Evolutionary conservation across 1,140 invertebrate species (phyloP), one percentile per base, ranked within the genome.

Genomic region (Caenorhabditis tropicalis): DNA sequence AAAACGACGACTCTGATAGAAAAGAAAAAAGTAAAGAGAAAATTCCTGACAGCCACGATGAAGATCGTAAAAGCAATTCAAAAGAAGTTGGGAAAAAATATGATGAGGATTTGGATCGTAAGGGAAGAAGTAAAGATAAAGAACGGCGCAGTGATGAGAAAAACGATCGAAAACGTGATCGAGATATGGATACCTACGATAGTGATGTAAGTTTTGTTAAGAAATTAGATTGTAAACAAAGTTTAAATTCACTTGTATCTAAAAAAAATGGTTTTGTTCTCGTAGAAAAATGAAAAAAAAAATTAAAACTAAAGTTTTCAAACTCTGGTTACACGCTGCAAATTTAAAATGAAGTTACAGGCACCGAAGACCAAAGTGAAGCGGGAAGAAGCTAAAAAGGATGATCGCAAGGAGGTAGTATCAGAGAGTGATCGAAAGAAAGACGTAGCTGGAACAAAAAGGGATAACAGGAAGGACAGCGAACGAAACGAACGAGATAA

Each of bases 11-110:
- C 29, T 27, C 51, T n/a, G 58, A 85, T 31, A 46, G 33, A n/a
- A 53, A 84, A 29, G 33, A 84, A n/a, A 46, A 24, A 36, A 49
- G 74, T 46, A 65, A 85, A 46, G 60, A 85, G 29, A 49, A 53
- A 16, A 58, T 79, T 1, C 5, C 29, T 15, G 81, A 84, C 10
- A 39, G n/a, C 4, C 31, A 83, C 12, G 48, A 86, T 24, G 27
- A 82, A 19, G 56, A 84, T 33, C 27, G 43, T 24, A 80, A 74
- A 15, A 49, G 16, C 16, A 46, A 80, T 6, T n/a, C 15, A 1
- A 58, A 31, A 21, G 46, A 84, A 29, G 31, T 5, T 33, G 70
- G 65, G 46, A 16, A 84, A 19, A 53, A 39, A 31, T 7, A 7
- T 7, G 58, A 80, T 19, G 79, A 46, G 2, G 74, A 58, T 19